Base-by-base conservation (phyloP, 2,888 invertebrate species). In the Alviniconcha strummeri region DNA sequence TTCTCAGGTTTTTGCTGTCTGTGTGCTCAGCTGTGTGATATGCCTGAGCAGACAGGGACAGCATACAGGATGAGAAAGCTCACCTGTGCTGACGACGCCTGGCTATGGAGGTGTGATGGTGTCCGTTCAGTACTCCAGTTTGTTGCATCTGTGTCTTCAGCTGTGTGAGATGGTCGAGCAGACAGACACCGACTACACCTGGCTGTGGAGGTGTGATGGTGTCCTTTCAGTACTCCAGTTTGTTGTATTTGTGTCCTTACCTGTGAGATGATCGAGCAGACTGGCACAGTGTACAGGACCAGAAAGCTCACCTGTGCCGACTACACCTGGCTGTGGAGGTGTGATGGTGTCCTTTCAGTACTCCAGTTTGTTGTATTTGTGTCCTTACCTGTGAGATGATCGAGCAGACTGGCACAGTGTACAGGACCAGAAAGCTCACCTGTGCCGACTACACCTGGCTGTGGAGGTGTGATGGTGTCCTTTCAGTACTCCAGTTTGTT, bases 311-410 rank as follows among this genome's bases (percentile, higher is more conserved):
- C 60, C n/a, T 71, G 8, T 71, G 71, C 89, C 8, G 90, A 90
- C 83, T 90, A 89, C 82, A 78, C 86, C 19, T 89, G 89, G 89
- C 36, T 86, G 57, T 89, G 88, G 88, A 83, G 87, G 55, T 81
- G 77, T 74, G 83, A 85, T 15, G 86, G 86, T 3, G 75, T 56
- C 36, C 36, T 36, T 36, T 36, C 36, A 36, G 36, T 36, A 36
- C 36, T 36, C 36, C 36, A 36, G 36, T 36, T 36, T 36, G 36
- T 36, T 36, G 36, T 36, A 36, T 36, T 36, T 36, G 36, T 36
- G 36, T 36, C n/a, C n/a, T n/a, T n/a, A n/a, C 64, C 15, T 87
- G 87, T 82, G 76, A 81, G 52, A 78, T 87, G 80, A 55, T 90
- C 15, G 86, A 84, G 9, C 81, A 85, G 9, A 81, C 77, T 3